phyloP scores from a whole-genome alignment of 2,113 vertebrate species.

The Chauna torquata region DNA sequence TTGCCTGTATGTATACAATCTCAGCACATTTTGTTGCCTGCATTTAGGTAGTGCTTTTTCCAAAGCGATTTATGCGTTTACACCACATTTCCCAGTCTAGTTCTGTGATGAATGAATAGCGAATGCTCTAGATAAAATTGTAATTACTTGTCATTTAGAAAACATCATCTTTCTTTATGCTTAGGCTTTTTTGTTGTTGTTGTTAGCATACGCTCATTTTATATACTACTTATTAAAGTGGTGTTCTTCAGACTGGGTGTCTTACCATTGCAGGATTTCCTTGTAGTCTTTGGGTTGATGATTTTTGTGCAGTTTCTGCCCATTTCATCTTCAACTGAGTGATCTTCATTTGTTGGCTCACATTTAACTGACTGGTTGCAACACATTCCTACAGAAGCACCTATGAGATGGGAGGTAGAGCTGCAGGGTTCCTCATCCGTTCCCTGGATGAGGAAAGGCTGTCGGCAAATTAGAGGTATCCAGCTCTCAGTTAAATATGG shows the following conservation, averaged over 20 bases:
- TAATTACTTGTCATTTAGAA: constrained; percentile 2
- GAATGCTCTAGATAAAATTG: background rate
- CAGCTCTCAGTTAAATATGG: background rate
- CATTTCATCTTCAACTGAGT: background rate
- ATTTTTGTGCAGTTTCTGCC: background rate
- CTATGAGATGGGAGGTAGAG: background rate
- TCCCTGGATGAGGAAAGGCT: background rate
- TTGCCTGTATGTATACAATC: background rate
- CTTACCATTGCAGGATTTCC: background rate
- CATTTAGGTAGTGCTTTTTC: background rate
- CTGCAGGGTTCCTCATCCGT: background rate
- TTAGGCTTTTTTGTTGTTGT: background rate
- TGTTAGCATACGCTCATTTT: background rate
- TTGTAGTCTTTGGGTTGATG: background rate
- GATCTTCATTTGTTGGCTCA: background rate
- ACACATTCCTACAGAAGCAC: background rate
- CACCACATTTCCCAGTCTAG: background rate
- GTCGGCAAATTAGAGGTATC: background rate
- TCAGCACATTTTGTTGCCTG: background rate
- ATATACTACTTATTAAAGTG: background rate
- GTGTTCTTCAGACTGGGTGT: background rate
- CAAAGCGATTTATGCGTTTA: background rate
- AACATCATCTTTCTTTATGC: background rate
- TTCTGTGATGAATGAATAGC: background rate
- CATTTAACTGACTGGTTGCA: background rate